Conservation (phyloP, 2,797 vertebrate genomes). For the Leucoraja ocellata region DNA sequence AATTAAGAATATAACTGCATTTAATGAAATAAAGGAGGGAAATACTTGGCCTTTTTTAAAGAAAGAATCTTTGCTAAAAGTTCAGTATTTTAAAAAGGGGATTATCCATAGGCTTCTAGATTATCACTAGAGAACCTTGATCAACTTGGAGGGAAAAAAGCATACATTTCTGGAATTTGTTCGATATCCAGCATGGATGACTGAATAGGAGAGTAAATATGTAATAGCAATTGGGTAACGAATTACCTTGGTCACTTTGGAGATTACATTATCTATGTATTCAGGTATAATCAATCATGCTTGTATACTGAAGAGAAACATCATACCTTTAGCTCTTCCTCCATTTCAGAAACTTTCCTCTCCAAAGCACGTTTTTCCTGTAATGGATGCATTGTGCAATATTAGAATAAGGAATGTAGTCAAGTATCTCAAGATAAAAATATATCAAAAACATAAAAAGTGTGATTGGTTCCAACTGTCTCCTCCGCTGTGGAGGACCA, state of each 20-base stretch:
- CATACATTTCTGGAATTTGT: not conserved
- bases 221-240: not conserved
- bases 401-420: not conserved
- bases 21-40: not conserved
- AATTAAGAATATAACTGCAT: not conserved
- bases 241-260: not conserved
- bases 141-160: not conserved
- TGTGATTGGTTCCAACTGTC: not conserved
- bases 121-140: not conserved
- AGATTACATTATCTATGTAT: not conserved
- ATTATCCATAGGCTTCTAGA: not conserved
- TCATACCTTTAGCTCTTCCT: constrained; percentile 89
- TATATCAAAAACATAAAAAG: no score
- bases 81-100: not conserved
- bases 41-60: not conserved
- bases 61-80: not conserved
- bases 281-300: not conserved
- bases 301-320: constrained; percentile 22
- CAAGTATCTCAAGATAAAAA: not conserved
- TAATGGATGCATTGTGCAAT: constrained; percentile 42
- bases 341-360: constrained; percentile 90
- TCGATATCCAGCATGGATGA: no score
- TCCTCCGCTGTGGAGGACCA: not conserved
- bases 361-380: constrained; percentile 87
- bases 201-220: not conserved